Base-by-base conservation (phyloP, 2,797 vertebrate genomes). In the Lepilemur ruficaudatus region DNA sequence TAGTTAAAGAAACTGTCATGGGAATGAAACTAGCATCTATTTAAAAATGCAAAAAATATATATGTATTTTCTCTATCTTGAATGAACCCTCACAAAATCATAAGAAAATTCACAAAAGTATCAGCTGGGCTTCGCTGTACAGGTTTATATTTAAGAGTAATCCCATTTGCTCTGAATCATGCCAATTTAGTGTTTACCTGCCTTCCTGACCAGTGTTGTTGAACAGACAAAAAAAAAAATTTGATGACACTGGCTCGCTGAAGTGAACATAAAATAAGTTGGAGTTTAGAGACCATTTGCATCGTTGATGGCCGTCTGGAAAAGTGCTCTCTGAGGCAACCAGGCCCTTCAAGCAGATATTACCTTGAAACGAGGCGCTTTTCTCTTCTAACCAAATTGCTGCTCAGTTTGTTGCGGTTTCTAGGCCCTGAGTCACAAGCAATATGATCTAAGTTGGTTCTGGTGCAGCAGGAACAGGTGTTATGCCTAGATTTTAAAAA, bases 121-220 rank as follows among this genome's bases (percentile, higher is more conserved):
- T 32, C 0, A 5, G 18, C 30, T 18, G 25, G 48, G 17, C 17
- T 82, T 75, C 15, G 23, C 55, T 25, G 5, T 30, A 6, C 0
- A 1, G 11, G 6, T 28, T 91, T 28, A 67, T 28, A 50, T 20
- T 86, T 93, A 7, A 61, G 20, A 48, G 30, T 10, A n/a, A 25
- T 57, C 55, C 55, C 55, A 57, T 57, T 57, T 25, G 23, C 55
- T 57, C 22, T 57, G 55, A 23, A 25, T 57, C 23, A 57, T 35
- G 17, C 22, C 61, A 35, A 10, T 55, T 89, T 78, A 35, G 7
- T 35, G 3, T 28, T 52, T 73, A 14, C 11, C 43, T 79, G 30
- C 69, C 46, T 89, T 12, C 0, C 0, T 41, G 63, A 65, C 32
- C 43, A 13, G 30, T 4, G 15, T 22, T 32, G 20, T 20, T 72